Evolutionary conservation across 2,888 invertebrate species (phyloP).

Genomic region (Diarsia mendica): DNA sequence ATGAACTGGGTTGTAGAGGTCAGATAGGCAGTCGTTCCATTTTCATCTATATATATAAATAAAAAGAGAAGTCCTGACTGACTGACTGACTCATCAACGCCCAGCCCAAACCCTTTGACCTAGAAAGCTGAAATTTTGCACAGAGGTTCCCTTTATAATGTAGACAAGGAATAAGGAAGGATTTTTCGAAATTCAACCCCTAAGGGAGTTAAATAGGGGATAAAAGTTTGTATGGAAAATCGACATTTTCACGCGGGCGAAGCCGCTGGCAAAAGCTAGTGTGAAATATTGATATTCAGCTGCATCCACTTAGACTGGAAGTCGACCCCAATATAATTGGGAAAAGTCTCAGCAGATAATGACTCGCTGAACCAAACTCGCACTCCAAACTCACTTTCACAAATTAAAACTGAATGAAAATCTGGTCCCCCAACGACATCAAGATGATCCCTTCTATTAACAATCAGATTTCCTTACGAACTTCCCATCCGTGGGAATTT

Average conservation of each 20-base stretch:
- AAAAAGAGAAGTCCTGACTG: no score
- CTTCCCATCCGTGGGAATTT: constrained; percentile 32
- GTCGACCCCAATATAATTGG: not conserved
- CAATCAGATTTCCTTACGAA: constrained; percentile 32
- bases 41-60: no score
- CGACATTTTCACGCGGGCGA: no score
- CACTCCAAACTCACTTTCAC: not conserved
- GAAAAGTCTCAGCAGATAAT: not conserved
- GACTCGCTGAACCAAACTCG: not conserved
- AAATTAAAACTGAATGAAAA: constrained; percentile 14
- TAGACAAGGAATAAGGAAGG: no score
- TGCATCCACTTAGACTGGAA: not conserved
- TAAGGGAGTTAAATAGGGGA: no score
- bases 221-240: no score
- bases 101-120: no score
- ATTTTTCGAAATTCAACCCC: no score
- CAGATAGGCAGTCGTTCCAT: not conserved
- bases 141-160: no score
- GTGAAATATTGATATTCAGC: not conserved
- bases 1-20: not conserved
- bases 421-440: not conserved
- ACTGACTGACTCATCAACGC: no score
- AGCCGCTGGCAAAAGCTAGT: no score
- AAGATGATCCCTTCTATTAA: not conserved
- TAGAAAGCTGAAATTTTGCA: no score